Base-by-base conservation (phyloP, 2,113 vertebrate species). In the Lanius collurio region DNA sequence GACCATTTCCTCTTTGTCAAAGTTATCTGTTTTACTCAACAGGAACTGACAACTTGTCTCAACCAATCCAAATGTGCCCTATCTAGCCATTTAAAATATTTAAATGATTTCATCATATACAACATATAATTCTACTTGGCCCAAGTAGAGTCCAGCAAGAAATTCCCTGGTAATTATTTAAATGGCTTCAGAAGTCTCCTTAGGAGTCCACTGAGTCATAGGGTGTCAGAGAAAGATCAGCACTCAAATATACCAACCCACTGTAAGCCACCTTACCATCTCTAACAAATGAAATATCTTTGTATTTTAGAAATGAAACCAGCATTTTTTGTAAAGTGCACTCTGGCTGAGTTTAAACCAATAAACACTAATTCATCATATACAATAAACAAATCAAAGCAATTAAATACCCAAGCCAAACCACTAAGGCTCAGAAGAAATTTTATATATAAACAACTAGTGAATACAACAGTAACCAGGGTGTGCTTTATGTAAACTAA, bases 321-420 rank as follows among this genome's bases (percentile, higher is more conserved):
- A 74, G 6, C 1, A 10, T 47, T 93, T 94, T 94, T 81, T 56
- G 42, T 70, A 62, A 92, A 57, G 56, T 31, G 27, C 73, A 70
- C 79, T 41, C 56, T 65, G 68, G 39, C 33, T 56, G 47, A 88
- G 31, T 91, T 95, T 92, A 90, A 94, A 77, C 26, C 21, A 86
- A 81, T 90, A 96, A 93, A 88, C 52, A 83, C 41, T 78, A 89
- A 80, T 84, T 95, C 73, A 83, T 95, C 87, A 93, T 82, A 79
- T 31, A 65, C 63, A 92, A 88, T 93, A 95, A 87, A 90, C 65
- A 93, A 90, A 94, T 91, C 71, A 88, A 94, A 94, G 27, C 60
- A 60, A 86, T 90, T 93, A 94, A 96, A 89, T 73, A 81, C 17
- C 41, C 37, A 87, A 77, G 69, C 21, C 28, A 95, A 95, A 87